Evolutionary conservation across 1,140 invertebrate species (phyloP).

Genomic region (Leptinotarsa undecemlineata): DNA sequence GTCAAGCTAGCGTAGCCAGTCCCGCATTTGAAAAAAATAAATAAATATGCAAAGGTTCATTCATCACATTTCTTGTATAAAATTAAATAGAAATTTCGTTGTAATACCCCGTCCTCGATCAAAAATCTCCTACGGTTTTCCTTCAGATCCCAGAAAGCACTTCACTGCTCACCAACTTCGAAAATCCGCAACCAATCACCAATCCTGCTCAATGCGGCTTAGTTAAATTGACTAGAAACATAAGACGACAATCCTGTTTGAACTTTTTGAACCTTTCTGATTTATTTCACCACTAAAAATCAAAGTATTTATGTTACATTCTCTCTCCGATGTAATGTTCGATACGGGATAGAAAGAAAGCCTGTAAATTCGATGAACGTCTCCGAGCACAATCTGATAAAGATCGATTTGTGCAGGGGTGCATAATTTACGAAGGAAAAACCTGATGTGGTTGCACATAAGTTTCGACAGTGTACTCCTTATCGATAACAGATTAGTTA

Average conservation of each 20-base stretch:
- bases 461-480: background rate
- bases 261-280: conserved; percentile 19
- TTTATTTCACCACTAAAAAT: conserved; percentile 18
- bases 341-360: conserved; percentile 8
- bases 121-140: too few species aligned
- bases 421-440: conserved; percentile 4
- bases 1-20: too few species aligned
- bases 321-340: background rate
- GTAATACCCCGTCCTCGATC: too few species aligned
- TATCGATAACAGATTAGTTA: background rate
- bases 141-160: background rate
- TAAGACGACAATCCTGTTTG: conserved; percentile 22
- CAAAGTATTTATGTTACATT: conserved; percentile 1
- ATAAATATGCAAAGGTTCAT: too few species aligned
- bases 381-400: background rate
- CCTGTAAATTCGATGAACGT: conserved; percentile 16
- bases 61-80: too few species aligned
- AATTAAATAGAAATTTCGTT: too few species aligned
- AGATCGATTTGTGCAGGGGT: conserved; percentile 2
- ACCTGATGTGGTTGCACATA: background rate
- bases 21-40: too few species aligned
- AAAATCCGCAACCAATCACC: conserved; percentile 11
- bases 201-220: conserved; percentile 14
- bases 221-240: conserved; percentile 22
- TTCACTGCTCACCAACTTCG: background rate